Evolutionary conservation across 1,140 invertebrate genomes (phyloP).

Genomic region (Bombus difficillimus): DNA sequence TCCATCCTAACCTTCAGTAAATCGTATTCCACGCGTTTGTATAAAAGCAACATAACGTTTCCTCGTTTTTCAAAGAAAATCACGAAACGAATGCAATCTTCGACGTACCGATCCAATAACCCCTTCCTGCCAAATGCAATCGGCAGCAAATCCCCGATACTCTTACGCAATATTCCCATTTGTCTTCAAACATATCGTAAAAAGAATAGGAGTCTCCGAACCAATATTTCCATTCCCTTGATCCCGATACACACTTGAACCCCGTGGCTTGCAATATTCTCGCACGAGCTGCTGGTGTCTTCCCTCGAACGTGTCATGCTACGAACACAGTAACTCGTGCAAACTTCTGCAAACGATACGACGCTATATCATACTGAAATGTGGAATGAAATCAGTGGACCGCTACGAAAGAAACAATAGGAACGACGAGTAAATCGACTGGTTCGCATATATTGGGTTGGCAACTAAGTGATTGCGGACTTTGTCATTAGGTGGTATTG

Average conservation of each 20-base stretch:
- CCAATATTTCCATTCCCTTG: conserved; percentile 32
- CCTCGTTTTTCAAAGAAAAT: background rate
- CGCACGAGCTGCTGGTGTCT: background rate
- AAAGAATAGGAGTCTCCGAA: background rate
- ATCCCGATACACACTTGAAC: background rate
- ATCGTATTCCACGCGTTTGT: background rate
- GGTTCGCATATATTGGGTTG: background rate
- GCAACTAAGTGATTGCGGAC: no score
- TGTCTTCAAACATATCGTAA: conserved; percentile 1
- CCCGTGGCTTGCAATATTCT: conserved; percentile 24
- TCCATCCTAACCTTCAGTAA: background rate
- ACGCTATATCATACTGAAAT: background rate
- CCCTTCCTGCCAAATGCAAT: background rate
- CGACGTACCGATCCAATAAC: conserved; percentile 24
- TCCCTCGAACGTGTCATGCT: background rate
- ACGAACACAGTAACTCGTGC: background rate
- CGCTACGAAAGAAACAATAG: background rate
- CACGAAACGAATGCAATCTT: background rate
- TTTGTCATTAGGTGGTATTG: no score
- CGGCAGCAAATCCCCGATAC: background rate
- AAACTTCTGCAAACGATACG: background rate
- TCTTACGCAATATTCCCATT: conserved; percentile 30
- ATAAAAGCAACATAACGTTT: background rate
- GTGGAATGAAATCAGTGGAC: background rate
- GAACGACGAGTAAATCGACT: background rate